Evolutionary conservation across 2,888 invertebrate genomes (phyloP).

Genomic region (Platycheirus rosarum): DNA sequence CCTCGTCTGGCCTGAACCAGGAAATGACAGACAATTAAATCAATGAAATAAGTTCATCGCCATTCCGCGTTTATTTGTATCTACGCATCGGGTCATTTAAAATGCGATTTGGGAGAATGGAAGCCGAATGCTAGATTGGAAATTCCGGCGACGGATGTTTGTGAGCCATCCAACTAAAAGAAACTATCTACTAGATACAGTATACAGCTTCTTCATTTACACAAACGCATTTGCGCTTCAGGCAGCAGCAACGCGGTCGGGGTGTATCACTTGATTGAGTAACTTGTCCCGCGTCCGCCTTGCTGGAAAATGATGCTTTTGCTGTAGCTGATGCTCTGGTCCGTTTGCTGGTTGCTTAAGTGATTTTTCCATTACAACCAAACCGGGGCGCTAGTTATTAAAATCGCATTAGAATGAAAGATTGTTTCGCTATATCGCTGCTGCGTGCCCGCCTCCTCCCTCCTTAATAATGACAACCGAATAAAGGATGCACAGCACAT

Average conservation of each 20-base stretch:
- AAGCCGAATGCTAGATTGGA: constrained; percentile 39
- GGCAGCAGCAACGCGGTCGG: constrained; percentile 17
- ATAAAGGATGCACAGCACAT: constrained; percentile 63
- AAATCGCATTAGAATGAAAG: constrained; percentile 82
- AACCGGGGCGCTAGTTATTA: constrained; percentile 81
- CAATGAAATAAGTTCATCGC: constrained; percentile 77
- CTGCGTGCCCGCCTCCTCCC: constrained; percentile 24
- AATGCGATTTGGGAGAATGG: constrained; percentile 68
- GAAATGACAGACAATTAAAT: constrained; percentile 82
- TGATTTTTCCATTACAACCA: constrained; percentile 69
- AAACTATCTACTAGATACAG: constrained; percentile 16
- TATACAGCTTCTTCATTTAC: constrained; percentile 67
- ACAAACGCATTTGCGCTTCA: constrained; percentile 52
- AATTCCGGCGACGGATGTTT: constrained; percentile 69
- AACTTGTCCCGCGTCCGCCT: constrained; percentile 20
- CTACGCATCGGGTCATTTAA: constrained; percentile 69
- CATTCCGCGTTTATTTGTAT: constrained; percentile 49
- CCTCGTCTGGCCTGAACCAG: too few relatives aligned
- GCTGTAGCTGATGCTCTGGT: too few relatives aligned
- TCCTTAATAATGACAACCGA: constrained; percentile 66
- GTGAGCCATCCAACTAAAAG: constrained; percentile 51
- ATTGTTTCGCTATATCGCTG: constrained; percentile 61
- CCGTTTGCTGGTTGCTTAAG: constrained; percentile 54
- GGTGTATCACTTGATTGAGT: constrained; percentile 68
- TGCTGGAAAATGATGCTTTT: constrained; percentile 21